Evolutionary conservation across 2,888 invertebrate genomes (phyloP).

Genomic region (Lepidocyrtoides sp.): DNA sequence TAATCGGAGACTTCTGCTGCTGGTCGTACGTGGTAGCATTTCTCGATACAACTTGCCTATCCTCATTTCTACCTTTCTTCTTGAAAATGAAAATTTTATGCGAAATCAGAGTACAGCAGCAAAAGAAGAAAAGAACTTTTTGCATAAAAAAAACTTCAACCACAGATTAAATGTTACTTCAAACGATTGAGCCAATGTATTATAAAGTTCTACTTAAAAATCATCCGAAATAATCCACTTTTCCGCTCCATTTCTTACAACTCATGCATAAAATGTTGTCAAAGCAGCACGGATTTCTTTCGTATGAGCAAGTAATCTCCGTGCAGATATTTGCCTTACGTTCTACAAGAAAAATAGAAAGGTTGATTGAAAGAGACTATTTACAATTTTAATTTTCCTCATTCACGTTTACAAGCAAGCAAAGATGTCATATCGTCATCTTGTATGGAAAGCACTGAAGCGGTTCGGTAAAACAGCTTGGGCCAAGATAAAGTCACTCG

Average conservation of each 20-base stretch:
- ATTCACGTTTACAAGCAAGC: background rate
- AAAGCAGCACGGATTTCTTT: background rate
- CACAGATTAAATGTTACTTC: background rate
- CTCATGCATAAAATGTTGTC: conserved; percentile 36
- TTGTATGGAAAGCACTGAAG: too few relatives aligned
- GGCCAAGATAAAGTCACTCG: too few relatives aligned
- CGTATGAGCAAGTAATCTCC: too few relatives aligned
- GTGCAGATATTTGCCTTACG: background rate
- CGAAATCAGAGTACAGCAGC: too few relatives aligned
- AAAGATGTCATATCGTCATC: too few relatives aligned
- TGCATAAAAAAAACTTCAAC: conserved; percentile 7
- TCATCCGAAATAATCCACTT: background rate
- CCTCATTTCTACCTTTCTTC: too few relatives aligned
- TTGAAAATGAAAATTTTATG: too few relatives aligned
- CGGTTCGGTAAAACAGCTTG: too few relatives aligned
- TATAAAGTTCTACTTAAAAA: background rate
- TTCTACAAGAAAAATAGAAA: background rate
- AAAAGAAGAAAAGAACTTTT: background rate
- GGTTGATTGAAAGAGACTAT: conserved; percentile 22
- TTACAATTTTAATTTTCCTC: conserved; percentile 12
- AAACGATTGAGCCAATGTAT: background rate
- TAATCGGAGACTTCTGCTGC: too few relatives aligned
- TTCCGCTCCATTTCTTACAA: background rate
- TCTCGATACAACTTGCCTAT: too few relatives aligned
- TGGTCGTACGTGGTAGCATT: too few relatives aligned